Conservation (phyloP, 1,140 invertebrate species). For the Neotoxoptera formosana region DNA sequence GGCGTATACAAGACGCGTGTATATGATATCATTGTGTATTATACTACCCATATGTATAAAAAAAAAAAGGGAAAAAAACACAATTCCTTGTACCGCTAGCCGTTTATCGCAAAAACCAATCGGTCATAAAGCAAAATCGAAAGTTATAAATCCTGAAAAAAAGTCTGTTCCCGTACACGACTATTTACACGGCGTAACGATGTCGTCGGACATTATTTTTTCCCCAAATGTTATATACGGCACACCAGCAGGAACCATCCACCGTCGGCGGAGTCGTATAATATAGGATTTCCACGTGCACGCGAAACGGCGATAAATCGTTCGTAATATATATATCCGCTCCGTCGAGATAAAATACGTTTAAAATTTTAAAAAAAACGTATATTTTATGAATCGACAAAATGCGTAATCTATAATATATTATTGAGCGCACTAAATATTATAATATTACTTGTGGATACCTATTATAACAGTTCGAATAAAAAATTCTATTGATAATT, state of each 20-base stretch:
- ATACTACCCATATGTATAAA: not conserved
- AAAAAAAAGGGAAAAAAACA: not conserved
- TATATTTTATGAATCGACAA: not conserved
- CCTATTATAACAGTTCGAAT: too few species aligned
- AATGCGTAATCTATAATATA: not conserved
- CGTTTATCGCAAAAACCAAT: not conserved
- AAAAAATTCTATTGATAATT: too few species aligned
- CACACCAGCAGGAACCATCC: too few species aligned
- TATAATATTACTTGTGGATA: too few species aligned
- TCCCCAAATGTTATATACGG: not conserved
- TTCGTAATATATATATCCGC: not conserved
- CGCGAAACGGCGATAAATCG: constrained; percentile 1
- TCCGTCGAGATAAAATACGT: not conserved
- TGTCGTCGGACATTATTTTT: not conserved
- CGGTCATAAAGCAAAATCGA: constrained; percentile 33
- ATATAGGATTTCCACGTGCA: not conserved
- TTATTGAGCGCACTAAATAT: too few species aligned
- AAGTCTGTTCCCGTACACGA: not conserved
- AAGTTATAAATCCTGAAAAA: constrained; percentile 23
- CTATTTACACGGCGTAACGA: not conserved
- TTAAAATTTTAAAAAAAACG: not conserved
- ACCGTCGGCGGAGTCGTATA: not conserved
- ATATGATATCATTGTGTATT: not conserved
- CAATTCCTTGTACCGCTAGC: not conserved
- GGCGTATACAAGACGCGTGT: not conserved